These are phyloP conservation scores for Anoplius nigerrimus DNA, from an alignment of 2,888 invertebrate species.

Conservation along the genomic window DNA sequence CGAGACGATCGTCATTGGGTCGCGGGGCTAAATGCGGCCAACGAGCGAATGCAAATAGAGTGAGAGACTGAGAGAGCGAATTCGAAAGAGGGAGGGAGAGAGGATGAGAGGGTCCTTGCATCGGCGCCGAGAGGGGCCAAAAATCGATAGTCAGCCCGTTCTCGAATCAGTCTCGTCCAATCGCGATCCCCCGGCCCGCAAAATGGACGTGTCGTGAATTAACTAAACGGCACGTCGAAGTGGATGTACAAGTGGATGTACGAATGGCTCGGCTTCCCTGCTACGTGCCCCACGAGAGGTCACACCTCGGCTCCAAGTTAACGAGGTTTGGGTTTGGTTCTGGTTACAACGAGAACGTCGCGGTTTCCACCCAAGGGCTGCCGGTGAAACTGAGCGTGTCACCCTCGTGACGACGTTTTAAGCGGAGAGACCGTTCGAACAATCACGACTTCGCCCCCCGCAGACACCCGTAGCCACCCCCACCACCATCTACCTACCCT, in stretches of 20 bases:
- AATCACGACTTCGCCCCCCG: constrained; percentile 13
- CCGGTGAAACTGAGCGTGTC: constrained; percentile 48
- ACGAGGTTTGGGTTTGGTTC: constrained; percentile 46
- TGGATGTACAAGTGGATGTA: neutral
- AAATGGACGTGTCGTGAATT: constrained; percentile 5
- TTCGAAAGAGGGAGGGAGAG: too few species aligned
- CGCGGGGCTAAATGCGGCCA: constrained; percentile 2
- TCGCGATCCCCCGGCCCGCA: constrained; percentile 3
- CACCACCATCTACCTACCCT: too few species aligned
- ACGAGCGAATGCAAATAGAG: constrained; percentile 6
- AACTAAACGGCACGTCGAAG: constrained; percentile 1
- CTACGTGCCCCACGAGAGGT: constrained; percentile 33
- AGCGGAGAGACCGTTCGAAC: constrained; percentile 48
- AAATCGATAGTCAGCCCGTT: constrained; percentile 5
- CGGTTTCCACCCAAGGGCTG: constrained; percentile 11
- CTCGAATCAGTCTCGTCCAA: constrained; percentile 4
- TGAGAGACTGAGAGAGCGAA: too few species aligned
- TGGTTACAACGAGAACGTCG: constrained; percentile 40
- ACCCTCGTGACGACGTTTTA: constrained; percentile 50
- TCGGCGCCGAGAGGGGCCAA: neutral
- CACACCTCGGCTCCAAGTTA: constrained; percentile 45
- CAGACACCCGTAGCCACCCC: too few species aligned
- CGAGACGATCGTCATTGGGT: neutral
- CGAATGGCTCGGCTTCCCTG: constrained; percentile 2
- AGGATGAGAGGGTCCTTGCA: too few species aligned